These are phyloP conservation scores for Carcharodon carcharias DNA, from an alignment of 2,797 vertebrate genomes.

Conservation along the genomic window DNA sequence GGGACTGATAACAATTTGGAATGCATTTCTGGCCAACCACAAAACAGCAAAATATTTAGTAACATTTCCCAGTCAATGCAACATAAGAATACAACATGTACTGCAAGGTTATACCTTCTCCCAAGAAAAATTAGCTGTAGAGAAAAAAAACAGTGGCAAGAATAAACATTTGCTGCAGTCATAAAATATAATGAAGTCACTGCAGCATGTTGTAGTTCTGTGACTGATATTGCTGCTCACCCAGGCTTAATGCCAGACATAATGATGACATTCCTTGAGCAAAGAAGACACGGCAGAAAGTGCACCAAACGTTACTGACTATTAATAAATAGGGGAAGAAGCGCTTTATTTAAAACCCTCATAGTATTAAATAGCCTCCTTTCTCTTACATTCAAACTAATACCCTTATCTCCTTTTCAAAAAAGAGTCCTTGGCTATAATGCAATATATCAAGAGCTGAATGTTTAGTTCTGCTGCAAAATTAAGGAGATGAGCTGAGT, in stretches of 20 bases:
- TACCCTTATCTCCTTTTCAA: neutral
- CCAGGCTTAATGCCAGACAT: neutral
- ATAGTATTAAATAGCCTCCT: neutral
- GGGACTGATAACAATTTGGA: neutral
- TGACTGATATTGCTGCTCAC: neutral
- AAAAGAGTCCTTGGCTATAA: neutral
- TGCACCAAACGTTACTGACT: neutral
- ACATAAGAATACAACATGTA: neutral
- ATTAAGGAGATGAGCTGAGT: neutral
- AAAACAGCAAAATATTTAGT: neutral
- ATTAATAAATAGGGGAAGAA: neutral
- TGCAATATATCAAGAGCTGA: neutral
- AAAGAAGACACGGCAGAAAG: neutral
- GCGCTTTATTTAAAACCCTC: neutral
- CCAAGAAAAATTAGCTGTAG: neutral
- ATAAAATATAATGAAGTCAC: slow-evolving; percentile 10
- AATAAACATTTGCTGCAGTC: neutral
- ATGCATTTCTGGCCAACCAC: neutral
- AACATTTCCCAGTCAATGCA: neutral
- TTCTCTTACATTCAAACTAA: neutral
- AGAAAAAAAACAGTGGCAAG: neutral
- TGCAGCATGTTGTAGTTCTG: neutral
- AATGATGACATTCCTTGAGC: neutral
- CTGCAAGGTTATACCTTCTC: neutral
- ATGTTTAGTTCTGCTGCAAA: neutral